Conservation (phyloP, 2,797 vertebrate genomes). For the Limnodromus scolopaceus region DNA sequence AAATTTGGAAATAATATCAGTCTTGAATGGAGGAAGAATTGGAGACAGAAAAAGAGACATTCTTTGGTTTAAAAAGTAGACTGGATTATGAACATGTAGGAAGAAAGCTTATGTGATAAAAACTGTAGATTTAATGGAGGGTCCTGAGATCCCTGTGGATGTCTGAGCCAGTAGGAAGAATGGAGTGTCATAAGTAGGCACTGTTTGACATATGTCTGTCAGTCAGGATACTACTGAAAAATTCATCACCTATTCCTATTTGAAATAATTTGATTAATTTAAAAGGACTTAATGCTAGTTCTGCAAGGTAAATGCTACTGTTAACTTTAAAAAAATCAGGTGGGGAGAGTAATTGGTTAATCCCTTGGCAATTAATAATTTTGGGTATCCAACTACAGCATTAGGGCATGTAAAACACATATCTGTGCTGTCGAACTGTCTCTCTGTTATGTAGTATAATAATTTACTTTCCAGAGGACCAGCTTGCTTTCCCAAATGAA, state of each 20-base stretch:
- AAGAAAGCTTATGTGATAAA: neutral
- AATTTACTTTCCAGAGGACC: neutral
- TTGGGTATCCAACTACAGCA: neutral
- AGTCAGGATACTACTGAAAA: neutral
- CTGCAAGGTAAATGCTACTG: neutral
- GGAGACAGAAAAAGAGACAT: neutral
- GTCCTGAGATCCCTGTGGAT: neutral
- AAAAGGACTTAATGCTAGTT: neutral
- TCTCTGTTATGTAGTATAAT: neutral
- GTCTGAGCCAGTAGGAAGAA: neutral
- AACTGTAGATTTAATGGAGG: neutral
- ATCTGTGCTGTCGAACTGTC: neutral
- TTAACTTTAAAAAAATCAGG: neutral
- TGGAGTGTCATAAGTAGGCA: neutral
- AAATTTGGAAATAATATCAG: neutral
- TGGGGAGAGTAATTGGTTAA: neutral
- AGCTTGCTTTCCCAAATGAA: neutral
- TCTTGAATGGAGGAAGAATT: neutral
- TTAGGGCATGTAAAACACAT: neutral
- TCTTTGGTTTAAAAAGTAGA: neutral
- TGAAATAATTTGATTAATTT: neutral
- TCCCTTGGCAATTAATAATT: neutral
- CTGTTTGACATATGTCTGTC: neutral
- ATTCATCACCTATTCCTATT: neutral
- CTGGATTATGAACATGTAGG: neutral